A percentile compares a stretch with the other conserved stretches of the same genome.
phyloP scores from a whole-genome alignment of 1,140 invertebrate genomes.

The Drosophila bocki region DNA sequence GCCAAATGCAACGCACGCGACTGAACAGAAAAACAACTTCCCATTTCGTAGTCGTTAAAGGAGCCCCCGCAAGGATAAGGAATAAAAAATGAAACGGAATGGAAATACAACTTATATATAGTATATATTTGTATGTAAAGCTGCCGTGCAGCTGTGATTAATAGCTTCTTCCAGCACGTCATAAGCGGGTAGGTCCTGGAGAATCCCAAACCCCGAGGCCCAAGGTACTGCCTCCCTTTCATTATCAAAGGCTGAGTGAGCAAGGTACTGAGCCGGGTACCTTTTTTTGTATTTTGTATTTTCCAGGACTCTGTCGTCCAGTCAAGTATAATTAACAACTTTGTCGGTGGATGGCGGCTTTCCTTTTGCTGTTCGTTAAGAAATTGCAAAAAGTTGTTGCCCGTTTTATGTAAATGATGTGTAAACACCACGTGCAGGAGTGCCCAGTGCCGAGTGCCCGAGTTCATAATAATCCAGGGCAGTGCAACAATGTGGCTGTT shows the following conservation, averaged over 20 bases:
- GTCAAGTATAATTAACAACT: conserved; percentile 84
- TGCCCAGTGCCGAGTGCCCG: conserved; percentile 4
- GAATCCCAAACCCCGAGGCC: conserved; percentile 19
- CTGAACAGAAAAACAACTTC: conserved; percentile 39
- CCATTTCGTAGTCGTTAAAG: conserved; percentile 45
- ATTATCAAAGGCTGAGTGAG: conserved; percentile 39
- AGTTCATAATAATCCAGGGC: conserved; percentile 48
- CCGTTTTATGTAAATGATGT: conserved; percentile 82
- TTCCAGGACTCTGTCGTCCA: conserved; percentile 55
- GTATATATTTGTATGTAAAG: conserved; percentile 40
- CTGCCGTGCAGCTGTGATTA: conserved; percentile 66
- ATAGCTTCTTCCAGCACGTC: conserved; percentile 74
- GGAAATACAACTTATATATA: conserved; percentile 12
- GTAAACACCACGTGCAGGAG: conserved; percentile 77
- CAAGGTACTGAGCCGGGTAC: conserved; percentile 19
- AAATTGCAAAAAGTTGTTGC: conserved; percentile 65
- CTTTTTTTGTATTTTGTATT: conserved; percentile 30
- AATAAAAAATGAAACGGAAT: conserved; percentile 39
- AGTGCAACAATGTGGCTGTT: conserved; percentile 32
- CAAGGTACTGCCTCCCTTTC: neutral
- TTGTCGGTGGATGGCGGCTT: conserved; percentile 65
- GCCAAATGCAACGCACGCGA: conserved; percentile 62
- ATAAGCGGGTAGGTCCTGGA: conserved; percentile 64
- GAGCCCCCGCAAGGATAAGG: conserved; percentile 24
- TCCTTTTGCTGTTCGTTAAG: conserved; percentile 52